Evolutionary conservation across 2,113 vertebrate genomes (phyloP).

Genomic region (Lathamus discolor): DNA sequence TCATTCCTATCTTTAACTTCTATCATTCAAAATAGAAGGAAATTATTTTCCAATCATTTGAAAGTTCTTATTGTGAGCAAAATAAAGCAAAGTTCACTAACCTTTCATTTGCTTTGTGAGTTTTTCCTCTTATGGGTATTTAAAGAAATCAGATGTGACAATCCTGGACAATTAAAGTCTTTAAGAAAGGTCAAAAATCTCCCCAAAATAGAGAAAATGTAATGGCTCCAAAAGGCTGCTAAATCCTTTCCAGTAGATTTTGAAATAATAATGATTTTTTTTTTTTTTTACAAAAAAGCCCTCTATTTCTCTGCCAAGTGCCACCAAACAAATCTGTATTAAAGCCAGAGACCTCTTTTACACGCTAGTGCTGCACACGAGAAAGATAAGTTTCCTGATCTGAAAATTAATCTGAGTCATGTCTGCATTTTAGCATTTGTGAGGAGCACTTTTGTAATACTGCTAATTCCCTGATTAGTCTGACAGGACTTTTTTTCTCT

Average conservation of each 20-base stretch:
- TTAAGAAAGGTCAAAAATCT: slow-evolving; percentile 50
- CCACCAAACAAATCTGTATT: not conserved
- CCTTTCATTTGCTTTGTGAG: slow-evolving; percentile 24
- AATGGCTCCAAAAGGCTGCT: slow-evolving; percentile 2
- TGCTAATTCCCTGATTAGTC: slow-evolving; percentile 61
- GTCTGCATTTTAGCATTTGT: slow-evolving; percentile 60
- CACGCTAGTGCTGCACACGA: not conserved
- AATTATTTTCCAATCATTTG: slow-evolving; percentile 19
- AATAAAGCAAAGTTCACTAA: slow-evolving; percentile 55
- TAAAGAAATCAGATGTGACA: slow-evolving; percentile 56
- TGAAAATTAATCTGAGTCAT: slow-evolving; percentile 70
- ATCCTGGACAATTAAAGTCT: slow-evolving; percentile 11
- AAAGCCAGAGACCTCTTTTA: slow-evolving; percentile 17
- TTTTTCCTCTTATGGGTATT: slow-evolving; percentile 29
- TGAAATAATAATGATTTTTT: slow-evolving; percentile 49
- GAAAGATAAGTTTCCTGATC: slow-evolving; percentile 62
- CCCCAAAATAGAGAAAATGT: slow-evolving; percentile 15
- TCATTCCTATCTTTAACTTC: slow-evolving; percentile 69
- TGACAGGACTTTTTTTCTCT: slow-evolving; percentile 14
- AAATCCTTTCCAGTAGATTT: slow-evolving; percentile 47
- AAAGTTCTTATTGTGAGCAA: slow-evolving; percentile 53
- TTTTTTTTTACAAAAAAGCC: not conserved
- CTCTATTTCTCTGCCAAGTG: slow-evolving; percentile 26
- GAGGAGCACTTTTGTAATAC: slow-evolving; percentile 61
- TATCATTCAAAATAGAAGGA: slow-evolving; percentile 37